Base-by-base conservation (phyloP, 2,113 vertebrate genomes). In the Macquaria australasica region DNA sequence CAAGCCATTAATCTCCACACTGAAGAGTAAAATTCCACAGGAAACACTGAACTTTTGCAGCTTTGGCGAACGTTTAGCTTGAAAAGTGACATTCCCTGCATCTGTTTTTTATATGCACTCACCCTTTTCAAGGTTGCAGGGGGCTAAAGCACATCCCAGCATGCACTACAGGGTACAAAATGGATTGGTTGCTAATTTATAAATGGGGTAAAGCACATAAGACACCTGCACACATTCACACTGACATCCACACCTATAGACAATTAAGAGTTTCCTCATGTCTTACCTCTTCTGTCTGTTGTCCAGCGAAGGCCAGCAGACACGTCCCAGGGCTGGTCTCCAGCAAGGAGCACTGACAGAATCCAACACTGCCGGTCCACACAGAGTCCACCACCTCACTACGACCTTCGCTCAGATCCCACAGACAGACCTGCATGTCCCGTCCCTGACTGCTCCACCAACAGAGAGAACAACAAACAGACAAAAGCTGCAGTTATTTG, bases 341-440 rank as follows among this genome's bases (percentile, higher is more conserved):
- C 85, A 98, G 87, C 74, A 97, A 21, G 1, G 96, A 96, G 89
- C 97, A 95, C 87, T 95, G 96, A 94, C 98, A 99, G 95, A 98
- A 99, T 28, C 98, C 97, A 75, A 97, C 94, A 0, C 94, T 97
- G 84, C 96, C 97, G 0, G 96, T 96, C 91, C 12, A 88, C 90
- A 99, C 71, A 0, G 95, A 94, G 83, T 97, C 96, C 6, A 72
- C 79, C n/a, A 96, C 80, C 1, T 93, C 9, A 1, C 90, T 89
- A 63, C 97, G 95, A 81, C 97, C 97, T 92, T 97, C 97, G 0
- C 94, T 93, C 86, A 99, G 92, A 78, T 98, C 97, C 98, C 98
- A 99, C 59, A 96, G 14, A 75, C 96, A 96, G 86, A 99, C 94
- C 64, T 79, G 96, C 92, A 96, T 96, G 94, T 99, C 98, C 18